Conservation (phyloP, 1,140 invertebrate genomes). For the Colletes latitarsis region DNA sequence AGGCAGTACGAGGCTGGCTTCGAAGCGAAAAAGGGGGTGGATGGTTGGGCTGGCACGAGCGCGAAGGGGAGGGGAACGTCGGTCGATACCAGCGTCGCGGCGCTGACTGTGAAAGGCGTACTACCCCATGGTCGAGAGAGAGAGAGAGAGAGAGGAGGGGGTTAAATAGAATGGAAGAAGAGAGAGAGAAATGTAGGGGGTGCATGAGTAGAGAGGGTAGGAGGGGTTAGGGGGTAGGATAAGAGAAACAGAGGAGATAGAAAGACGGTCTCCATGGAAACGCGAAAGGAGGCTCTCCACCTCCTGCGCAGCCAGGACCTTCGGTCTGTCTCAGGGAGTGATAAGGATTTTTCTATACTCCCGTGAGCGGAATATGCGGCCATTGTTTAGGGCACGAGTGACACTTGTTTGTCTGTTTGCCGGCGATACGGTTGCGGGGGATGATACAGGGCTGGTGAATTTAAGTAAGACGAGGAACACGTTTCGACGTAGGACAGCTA, state of each 20-base stretch:
- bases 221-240: not conserved
- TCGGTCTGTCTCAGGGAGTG: slow-evolving; percentile 54
- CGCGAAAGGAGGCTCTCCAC: slow-evolving; percentile 63
- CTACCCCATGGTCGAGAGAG: slow-evolving; percentile 50
- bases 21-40: slow-evolving; percentile 35
- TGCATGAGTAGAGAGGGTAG: slow-evolving; percentile 15
- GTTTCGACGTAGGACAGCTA: not conserved
- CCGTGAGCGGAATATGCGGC: not conserved
- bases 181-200: slow-evolving; percentile 20
- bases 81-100: slow-evolving; percentile 72
- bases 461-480: not conserved
- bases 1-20: slow-evolving; percentile 3
- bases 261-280: slow-evolving; percentile 71
- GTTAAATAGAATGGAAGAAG: slow-evolving; percentile 7
- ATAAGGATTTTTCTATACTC: slow-evolving; percentile 62
- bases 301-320: slow-evolving; percentile 45
- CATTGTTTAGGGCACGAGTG: not conserved
- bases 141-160: slow-evolving; percentile 36
- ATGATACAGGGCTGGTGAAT: not conserved
- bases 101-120: slow-evolving; percentile 68
- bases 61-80: slow-evolving; percentile 31
- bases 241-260: slow-evolving; percentile 61
- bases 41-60: slow-evolving; percentile 17
- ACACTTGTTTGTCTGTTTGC: not conserved
- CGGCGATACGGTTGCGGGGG: not conserved